Percentiles rank a stretch among this genome's conserved stretches.
Conservation (phyloP, 2,888 invertebrate species). For the Cosmorhoe ocellata region DNA sequence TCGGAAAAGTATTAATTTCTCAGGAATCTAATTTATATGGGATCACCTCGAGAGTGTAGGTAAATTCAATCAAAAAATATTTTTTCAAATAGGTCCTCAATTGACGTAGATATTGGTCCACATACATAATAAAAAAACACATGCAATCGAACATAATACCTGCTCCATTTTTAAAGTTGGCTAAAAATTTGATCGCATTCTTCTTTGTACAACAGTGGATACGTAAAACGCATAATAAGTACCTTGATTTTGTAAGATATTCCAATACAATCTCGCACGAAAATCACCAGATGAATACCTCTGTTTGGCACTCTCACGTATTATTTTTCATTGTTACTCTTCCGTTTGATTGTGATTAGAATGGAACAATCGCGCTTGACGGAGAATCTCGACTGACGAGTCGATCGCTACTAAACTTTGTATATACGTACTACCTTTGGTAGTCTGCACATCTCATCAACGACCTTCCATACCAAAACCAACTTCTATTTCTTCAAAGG, state of each 20-base stretch:
- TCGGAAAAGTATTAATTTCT: too few species aligned
- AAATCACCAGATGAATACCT: conserved; percentile 21
- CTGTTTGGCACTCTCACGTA: conserved; percentile 23
- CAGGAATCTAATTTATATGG: too few species aligned
- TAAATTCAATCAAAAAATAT: too few species aligned
- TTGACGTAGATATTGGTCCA: too few species aligned
- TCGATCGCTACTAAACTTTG: conserved; percentile 31
- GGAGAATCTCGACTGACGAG: conserved; percentile 35
- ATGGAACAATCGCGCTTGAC: conserved; percentile 24
- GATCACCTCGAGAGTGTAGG: too few species aligned
- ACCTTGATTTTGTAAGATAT: conserved; percentile 26
- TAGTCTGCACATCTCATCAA: conserved; percentile 27
- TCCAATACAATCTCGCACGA: conserved; percentile 19
- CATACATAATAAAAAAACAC: too few species aligned
- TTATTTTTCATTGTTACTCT: conserved; percentile 34
- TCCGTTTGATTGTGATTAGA: conserved; percentile 18
- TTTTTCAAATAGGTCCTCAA: too few species aligned
- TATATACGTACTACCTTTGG: conserved; percentile 33
- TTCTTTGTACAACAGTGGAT: too few species aligned
- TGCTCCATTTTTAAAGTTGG: too few species aligned
- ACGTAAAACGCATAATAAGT: conserved; percentile 1
- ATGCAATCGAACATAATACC: too few species aligned
- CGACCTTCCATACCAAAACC: conserved; percentile 6
- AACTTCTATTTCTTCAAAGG: conserved; percentile 5
- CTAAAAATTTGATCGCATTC: too few species aligned